Percentiles rank a stretch among this genome's conserved stretches.
Evolutionary conservation across 2,797 vertebrate genomes (phyloP).

Genomic region (Pantherophis vulpinus): DNA sequence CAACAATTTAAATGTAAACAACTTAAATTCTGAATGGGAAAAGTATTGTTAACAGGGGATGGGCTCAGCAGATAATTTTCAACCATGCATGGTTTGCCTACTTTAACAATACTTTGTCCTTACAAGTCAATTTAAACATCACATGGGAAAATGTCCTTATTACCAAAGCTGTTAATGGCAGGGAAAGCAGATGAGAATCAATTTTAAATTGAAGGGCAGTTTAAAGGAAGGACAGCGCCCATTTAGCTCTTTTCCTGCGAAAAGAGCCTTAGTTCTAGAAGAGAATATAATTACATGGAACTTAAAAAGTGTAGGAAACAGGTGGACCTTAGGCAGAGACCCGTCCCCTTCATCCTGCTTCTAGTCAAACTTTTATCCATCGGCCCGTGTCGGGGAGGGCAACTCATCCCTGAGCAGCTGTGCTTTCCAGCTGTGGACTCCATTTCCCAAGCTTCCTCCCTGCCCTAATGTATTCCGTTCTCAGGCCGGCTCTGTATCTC

Average conservation of each 20-base stretch:
- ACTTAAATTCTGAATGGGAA: neutral
- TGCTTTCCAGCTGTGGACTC: constrained; percentile 77
- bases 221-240: neutral
- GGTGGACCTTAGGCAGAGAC: neutral
- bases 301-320: neutral
- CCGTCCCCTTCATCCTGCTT: no score
- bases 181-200: neutral
- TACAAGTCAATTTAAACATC: neutral
- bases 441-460: constrained; percentile 89
- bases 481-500: constrained; percentile 67
- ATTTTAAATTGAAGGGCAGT: neutral
- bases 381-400: neutral
- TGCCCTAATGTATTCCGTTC: constrained; percentile 82
- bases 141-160: neutral
- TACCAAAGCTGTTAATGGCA: neutral
- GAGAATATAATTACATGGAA: neutral
- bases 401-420: constrained; percentile 39
- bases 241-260: neutral
- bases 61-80: neutral
- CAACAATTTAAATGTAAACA: neutral
- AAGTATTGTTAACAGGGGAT: neutral
- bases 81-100: neutral
- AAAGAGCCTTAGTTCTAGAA: neutral
- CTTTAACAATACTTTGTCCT: neutral
- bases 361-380: constrained; percentile 5